Evolutionary conservation across 2,888 invertebrate species (phyloP), one percentile per base, ranked within the genome.

Genomic region (Sinhomidia bicolor): DNA sequence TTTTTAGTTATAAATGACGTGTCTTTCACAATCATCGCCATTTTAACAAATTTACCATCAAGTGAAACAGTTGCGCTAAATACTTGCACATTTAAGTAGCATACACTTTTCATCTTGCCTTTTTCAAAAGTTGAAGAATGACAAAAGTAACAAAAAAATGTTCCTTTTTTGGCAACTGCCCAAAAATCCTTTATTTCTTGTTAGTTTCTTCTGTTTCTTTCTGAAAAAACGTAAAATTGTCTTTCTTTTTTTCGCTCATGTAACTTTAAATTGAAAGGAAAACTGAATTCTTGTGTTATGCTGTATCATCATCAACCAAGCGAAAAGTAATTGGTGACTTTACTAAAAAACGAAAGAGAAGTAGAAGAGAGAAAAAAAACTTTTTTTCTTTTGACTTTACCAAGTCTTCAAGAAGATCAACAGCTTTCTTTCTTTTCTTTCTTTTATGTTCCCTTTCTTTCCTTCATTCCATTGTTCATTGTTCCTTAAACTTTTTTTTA

Each of bases 231-330:
- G 32, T 4, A 57, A 79, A 79, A 36, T 60, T 79, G 79, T 57
- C 44, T 57, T 10, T 20, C n/a, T 32, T 79, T 60, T 54, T 17
- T 36, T 32, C 57, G 36, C 26, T 57, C 57, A 14, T 71, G 54
- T 79, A 23, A 54, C 54, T 80, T 62, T 80, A 62, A 80, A 80
- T 79, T 79, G 79, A 57, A 79, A 79, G 79, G 79, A 62, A 62
- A 62, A 80, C 65, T 79, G 51, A 74, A 41, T 76, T 47, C 10
- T 14, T n/a, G n/a, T n/a, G n/a, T 76, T 12, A 7, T 23, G 29
- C 47, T 51, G 74, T 79, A 32, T 82, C 79, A 76, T 79, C 36
- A 79, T 57, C 79, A 79, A n/a, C 74, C 74, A 57, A 57, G 29
- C 57, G 57, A 57, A 79, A 79, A 79, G 79, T 79, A 76, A 76